Percentiles rank a stretch among this genome's conserved stretches.
These are phyloP conservation scores for Drosophila trichaetosa DNA, from an alignment of 2,888 invertebrate genomes.

Conservation along the genomic window DNA sequence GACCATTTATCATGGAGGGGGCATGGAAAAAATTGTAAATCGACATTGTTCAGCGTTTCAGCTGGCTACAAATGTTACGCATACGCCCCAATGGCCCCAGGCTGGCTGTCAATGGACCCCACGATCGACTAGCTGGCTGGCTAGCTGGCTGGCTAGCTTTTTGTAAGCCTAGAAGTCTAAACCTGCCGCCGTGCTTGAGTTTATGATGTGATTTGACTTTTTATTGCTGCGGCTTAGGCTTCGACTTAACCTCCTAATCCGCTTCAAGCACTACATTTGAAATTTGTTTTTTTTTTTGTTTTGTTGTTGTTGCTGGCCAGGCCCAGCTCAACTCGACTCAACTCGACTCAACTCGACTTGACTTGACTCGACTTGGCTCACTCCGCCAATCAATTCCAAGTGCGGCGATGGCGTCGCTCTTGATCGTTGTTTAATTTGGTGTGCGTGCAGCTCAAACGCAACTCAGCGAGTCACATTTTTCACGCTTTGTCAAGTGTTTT, in stretches of 20 bases:
- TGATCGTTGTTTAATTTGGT: conserved; percentile 49
- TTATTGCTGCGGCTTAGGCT: conserved; percentile 62
- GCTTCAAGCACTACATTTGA: conserved; percentile 38
- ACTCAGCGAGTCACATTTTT: conserved; percentile 60
- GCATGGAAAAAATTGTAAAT: conserved; percentile 57
- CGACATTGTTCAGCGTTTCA: conserved; percentile 58
- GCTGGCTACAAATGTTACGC: conserved; percentile 65
- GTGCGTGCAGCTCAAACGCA: conserved; percentile 43
- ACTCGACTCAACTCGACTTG: neutral
- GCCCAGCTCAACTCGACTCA: conserved; percentile 5
- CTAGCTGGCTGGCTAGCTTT: conserved; percentile 32
- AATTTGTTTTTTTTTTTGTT: conserved; percentile 8
- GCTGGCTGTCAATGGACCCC: conserved; percentile 56
- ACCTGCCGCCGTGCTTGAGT: conserved; percentile 36
- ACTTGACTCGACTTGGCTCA: conserved; percentile 3
- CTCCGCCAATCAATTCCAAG: conserved; percentile 58
- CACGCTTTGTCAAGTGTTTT: conserved; percentile 69
- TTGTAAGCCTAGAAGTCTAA: conserved; percentile 40
- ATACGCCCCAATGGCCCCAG: conserved; percentile 75
- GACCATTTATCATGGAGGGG: conserved; percentile 73
- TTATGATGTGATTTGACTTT: conserved; percentile 70
- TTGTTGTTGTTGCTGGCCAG: conserved; percentile 17
- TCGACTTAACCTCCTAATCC: conserved; percentile 68
- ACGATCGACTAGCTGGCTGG: conserved; percentile 22
- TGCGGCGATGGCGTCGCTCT: conserved; percentile 56